These are phyloP conservation scores for Poecilobothrus nobilitatus DNA, from an alignment of 2,888 invertebrate genomes.

Conservation along the genomic window DNA sequence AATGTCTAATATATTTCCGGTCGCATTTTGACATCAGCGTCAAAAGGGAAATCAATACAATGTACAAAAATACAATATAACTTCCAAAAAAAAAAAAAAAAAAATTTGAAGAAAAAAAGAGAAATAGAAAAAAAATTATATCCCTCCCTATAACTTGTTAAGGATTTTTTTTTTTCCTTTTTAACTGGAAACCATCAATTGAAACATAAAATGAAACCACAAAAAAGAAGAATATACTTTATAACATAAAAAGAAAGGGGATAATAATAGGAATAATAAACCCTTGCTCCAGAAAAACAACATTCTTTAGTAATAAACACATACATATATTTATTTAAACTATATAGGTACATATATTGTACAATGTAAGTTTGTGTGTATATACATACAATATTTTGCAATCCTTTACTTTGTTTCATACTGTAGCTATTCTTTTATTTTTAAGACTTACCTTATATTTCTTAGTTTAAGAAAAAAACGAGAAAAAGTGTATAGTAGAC, in stretches of 20 bases:
- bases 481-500: too few species aligned
- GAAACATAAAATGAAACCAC: not conserved
- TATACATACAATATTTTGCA: too few species aligned
- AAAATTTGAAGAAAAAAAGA: not conserved
- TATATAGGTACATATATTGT: too few species aligned
- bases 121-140: not conserved
- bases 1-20: not conserved
- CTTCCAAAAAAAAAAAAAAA: not conserved
- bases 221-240: not conserved
- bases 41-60: not conserved
- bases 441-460: too few species aligned
- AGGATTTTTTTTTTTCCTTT: too few species aligned
- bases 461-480: too few species aligned
- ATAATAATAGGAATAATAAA: not conserved
- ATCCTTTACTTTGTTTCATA: too few species aligned
- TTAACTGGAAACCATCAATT: not conserved
- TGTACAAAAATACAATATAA: too few species aligned
- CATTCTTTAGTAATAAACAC: too few species aligned
- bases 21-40: not conserved
- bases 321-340: too few species aligned
- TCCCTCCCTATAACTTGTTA: not conserved
- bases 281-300: not conserved
- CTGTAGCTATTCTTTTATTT: too few species aligned
- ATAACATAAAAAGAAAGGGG: not conserved
- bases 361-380: too few species aligned